Conservation (phyloP, 2,113 vertebrate species). For the Myanophis thanlyinensis region DNA sequence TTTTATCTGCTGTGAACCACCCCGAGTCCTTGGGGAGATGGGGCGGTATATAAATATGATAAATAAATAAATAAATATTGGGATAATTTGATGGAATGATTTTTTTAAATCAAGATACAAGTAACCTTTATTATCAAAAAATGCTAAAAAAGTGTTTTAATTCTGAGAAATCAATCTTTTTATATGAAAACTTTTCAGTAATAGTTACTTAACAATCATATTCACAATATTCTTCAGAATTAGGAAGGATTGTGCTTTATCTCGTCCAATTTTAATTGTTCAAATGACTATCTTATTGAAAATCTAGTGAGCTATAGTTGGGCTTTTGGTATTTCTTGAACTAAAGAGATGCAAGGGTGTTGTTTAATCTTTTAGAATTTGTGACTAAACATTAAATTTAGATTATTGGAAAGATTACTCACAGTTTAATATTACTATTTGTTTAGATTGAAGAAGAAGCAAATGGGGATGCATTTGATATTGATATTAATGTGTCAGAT, state of each 20-base stretch:
- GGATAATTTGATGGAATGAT: neutral
- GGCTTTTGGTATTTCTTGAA: neutral
- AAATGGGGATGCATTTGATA: slow-evolving; percentile 85
- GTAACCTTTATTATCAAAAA: neutral
- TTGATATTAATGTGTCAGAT: slow-evolving; percentile 94
- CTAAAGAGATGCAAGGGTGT: neutral
- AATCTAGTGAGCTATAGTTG: neutral
- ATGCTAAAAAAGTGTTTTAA: neutral
- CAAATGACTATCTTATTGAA: neutral
- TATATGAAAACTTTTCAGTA: neutral
- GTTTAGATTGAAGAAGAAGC: slow-evolving; percentile 90
- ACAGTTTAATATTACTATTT: neutral
- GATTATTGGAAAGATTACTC: neutral
- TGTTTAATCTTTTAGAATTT: neutral
- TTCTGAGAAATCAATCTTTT: neutral
- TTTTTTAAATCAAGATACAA: neutral
- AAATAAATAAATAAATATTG: too few species aligned
- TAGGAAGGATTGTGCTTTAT: neutral
- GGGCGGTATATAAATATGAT: too few species aligned
- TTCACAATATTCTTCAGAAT: neutral
- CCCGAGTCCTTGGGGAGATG: too few species aligned
- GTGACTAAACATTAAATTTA: neutral
- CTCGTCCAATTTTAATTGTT: neutral
- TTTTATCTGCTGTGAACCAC: too few species aligned
- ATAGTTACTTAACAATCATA: neutral